These are phyloP conservation scores for Mayetiola destructor DNA, from an alignment of 2,888 invertebrate species.

Conservation along the genomic window DNA sequence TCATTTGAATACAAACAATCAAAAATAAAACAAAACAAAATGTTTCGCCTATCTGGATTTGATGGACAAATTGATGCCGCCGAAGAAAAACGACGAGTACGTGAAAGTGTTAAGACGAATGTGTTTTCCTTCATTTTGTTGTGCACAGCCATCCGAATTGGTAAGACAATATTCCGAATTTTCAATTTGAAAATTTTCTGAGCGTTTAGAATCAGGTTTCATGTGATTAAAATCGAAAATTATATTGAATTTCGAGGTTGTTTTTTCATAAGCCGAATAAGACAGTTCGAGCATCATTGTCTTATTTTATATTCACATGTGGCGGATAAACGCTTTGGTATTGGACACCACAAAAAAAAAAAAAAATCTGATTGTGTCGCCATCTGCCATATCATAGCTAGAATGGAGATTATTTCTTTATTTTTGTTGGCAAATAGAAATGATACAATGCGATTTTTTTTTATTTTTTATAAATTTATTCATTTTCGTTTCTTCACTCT, in stretches of 20 bases:
- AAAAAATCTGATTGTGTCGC: not conserved
- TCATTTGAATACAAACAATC: not conserved
- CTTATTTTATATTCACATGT: no score
- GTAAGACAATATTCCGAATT: conserved; percentile 25
- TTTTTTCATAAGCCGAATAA: not conserved
- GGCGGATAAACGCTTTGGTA: no score
- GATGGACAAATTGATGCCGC: conserved; percentile 32
- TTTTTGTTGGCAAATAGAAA: no score
- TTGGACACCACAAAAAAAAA: no score
- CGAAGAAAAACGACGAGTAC: conserved; percentile 30
- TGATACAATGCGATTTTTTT: conserved; percentile 5
- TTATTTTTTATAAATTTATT: not conserved
- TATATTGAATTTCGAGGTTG: not conserved
- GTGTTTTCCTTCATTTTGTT: conserved; percentile 28
- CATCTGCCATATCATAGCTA: not conserved
- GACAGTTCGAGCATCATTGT: not conserved
- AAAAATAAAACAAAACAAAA: conserved; percentile 17
- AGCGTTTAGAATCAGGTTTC: not conserved
- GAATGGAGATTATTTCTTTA: not conserved
- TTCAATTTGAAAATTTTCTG: not conserved
- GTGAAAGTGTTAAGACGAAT: conserved; percentile 30
- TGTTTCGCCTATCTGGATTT: conserved; percentile 30
- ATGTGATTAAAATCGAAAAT: not conserved
- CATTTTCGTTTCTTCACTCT: conserved; percentile 11
- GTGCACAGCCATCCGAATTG: conserved; percentile 28